These are phyloP conservation scores for Euphonia xanthogaster DNA, from an alignment of 2,797 vertebrate genomes.

Conservation along the genomic window DNA sequence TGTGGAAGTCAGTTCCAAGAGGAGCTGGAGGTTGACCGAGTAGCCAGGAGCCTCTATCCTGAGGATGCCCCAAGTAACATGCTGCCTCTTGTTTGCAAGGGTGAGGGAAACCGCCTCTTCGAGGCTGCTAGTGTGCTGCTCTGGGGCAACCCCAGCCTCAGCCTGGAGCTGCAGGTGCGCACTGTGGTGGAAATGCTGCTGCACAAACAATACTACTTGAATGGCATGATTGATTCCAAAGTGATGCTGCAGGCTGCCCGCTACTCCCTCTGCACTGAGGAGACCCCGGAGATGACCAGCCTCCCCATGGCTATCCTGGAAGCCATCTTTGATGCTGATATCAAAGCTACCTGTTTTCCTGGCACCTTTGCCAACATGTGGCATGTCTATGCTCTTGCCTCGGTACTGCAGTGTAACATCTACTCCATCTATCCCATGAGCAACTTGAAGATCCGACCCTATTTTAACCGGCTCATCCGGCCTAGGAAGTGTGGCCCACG, in stretches of 20 bases:
- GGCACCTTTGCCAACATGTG: conserved; percentile 95
- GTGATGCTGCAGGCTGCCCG: conserved; percentile 96
- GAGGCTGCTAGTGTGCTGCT: conserved; percentile 89
- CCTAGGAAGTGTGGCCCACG: conserved; percentile 79
- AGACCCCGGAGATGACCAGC: conserved; percentile 89
- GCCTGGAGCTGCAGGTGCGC: conserved; percentile 91
- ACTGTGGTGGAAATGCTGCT: conserved; percentile 96
- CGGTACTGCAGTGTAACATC: conserved; percentile 88
- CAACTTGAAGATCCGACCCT: conserved; percentile 93
- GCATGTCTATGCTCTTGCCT: conserved; percentile 92
- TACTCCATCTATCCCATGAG: conserved; percentile 97
- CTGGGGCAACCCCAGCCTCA: conserved; percentile 84
- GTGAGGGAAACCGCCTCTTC: conserved; percentile 90
- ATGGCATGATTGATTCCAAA: conserved; percentile 95
- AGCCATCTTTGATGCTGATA: conserved; percentile 93
- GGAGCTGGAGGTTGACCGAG: conserved; percentile 83
- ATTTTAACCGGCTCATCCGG: conserved; percentile 91
- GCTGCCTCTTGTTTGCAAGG: conserved; percentile 87
- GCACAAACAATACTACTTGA: conserved; percentile 91
- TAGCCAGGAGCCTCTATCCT: conserved; percentile 87
- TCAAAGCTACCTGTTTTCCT: conserved; percentile 93
- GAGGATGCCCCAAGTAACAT: conserved; percentile 86
- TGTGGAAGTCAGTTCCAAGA: conserved; percentile 79
- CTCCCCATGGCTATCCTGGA: conserved; percentile 86
- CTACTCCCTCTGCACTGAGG: conserved; percentile 90